Conservation (phyloP, 2,888 invertebrate genomes). For the Bhutanitis thaidina region DNA sequence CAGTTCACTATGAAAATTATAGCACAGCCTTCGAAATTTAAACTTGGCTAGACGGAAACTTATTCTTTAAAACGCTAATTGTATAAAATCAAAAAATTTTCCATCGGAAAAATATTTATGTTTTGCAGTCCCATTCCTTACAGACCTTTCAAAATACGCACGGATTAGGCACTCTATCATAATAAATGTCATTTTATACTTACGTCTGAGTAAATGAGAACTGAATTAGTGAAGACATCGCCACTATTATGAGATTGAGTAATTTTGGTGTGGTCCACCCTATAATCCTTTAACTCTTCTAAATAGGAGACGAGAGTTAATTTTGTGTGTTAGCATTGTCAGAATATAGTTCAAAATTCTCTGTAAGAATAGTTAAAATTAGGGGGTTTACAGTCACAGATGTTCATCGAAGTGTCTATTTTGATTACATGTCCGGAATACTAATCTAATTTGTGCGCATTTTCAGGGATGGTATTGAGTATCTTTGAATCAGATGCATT, state of each 20-base stretch:
- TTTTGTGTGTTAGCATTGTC: conserved; percentile 21
- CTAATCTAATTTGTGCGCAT: conserved; percentile 62
- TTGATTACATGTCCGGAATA: conserved; percentile 66
- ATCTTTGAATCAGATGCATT: conserved; percentile 51
- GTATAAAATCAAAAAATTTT: too few species aligned
- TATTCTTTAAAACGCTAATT: too few species aligned
- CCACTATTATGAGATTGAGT: conserved; percentile 28
- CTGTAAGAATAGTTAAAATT: conserved; percentile 22
- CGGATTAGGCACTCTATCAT: conserved; percentile 48
- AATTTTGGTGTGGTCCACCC: conserved; percentile 36
- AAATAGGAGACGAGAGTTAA: neutral
- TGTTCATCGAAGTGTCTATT: conserved; percentile 65
- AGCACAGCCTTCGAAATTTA: too few species aligned
- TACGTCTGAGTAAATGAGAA: conserved; percentile 36
- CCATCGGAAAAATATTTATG: too few species aligned
- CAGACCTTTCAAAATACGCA: conserved; percentile 25
- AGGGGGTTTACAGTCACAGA: conserved; percentile 50
- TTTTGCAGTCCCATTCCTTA: too few species aligned
- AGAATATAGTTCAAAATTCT: conserved; percentile 35
- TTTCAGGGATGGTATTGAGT: conserved; percentile 30
- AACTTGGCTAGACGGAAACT: too few species aligned
- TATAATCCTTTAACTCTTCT: conserved; percentile 47
- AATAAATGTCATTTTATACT: conserved; percentile 30
- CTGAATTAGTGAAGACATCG: conserved; percentile 35
- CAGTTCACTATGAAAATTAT: too few species aligned